These are phyloP conservation scores for Acromyrmex charruanus DNA, from an alignment of 1,140 invertebrate genomes.

Conservation along the genomic window DNA sequence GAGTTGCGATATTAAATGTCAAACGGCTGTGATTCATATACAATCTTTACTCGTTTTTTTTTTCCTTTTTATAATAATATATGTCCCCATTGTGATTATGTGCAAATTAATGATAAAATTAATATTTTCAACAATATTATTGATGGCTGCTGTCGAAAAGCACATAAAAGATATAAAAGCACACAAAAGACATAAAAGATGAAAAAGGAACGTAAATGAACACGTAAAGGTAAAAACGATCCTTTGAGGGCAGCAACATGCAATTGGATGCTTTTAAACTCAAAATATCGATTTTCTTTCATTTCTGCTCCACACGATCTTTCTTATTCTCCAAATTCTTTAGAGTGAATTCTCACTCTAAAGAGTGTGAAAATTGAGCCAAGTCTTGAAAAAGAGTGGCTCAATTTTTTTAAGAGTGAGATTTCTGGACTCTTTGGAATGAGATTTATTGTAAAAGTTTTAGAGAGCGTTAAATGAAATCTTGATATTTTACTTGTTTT, in stretches of 20 bases:
- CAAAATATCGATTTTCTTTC: background rate
- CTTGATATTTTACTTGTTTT: constrained; percentile 5
- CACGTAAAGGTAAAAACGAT: background rate
- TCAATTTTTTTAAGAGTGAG: no score
- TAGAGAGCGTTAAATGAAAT: constrained; percentile 9
- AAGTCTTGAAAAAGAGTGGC: no score
- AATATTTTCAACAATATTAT: constrained; percentile 20
- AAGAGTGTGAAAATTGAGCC: no score
- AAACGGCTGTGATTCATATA: constrained; percentile 28
- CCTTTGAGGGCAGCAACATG: background rate
- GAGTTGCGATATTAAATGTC: constrained; percentile 35
- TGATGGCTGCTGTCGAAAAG: background rate
- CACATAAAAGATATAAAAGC: background rate
- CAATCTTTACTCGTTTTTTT: background rate
- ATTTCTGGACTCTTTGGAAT: no score
- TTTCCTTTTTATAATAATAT: background rate
- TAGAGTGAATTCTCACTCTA: no score
- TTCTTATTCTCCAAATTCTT: no score
- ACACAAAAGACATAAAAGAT: background rate
- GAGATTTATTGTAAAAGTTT: no score
- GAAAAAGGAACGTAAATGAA: constrained; percentile 11
- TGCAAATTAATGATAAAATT: background rate
- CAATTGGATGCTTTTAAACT: background rate
- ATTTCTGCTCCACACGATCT: background rate
- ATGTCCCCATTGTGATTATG: background rate